A percentile compares a stretch with the other conserved stretches of the same genome.
Evolutionary conservation across 2,113 vertebrate genomes (phyloP).

Genomic region (Leucoraja erinaceus): DNA sequence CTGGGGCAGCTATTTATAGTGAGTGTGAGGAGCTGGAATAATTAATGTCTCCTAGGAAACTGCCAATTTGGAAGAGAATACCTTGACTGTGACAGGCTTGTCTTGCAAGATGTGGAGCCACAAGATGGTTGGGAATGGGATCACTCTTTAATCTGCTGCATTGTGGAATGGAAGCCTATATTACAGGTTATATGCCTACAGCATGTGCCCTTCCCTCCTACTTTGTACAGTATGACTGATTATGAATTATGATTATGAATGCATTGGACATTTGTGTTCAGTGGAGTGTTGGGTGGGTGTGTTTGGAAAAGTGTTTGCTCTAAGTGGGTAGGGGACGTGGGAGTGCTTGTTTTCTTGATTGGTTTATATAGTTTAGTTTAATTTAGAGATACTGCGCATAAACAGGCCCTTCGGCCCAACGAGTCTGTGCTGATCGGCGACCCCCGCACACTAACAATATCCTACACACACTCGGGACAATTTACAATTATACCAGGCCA

Average conservation of each 20-base stretch:
- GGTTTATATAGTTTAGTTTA: too few species aligned
- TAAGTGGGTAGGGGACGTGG: too few species aligned
- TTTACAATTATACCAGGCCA: too few species aligned
- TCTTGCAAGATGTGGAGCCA: not conserved
- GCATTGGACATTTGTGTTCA: too few species aligned
- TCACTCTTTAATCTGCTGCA: not conserved
- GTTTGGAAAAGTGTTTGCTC: too few species aligned
- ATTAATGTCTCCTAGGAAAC: not conserved
- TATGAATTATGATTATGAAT: too few species aligned
- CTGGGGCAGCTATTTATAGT: constrained; percentile 11
- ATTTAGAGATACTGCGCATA: too few species aligned
- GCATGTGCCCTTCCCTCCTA: not conserved
- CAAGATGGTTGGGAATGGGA: not conserved
- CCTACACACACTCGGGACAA: too few species aligned
- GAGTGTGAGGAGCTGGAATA: not conserved
- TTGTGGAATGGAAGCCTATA: not conserved
- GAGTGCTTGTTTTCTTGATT: not conserved
- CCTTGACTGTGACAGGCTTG: not conserved
- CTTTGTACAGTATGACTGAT: not conserved
- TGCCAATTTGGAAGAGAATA: not conserved
- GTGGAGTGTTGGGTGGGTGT: not conserved
- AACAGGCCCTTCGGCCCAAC: too few species aligned
- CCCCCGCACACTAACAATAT: too few species aligned
- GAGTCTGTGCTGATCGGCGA: too few species aligned
- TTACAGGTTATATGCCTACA: not conserved